A percentile compares a stretch with the other conserved stretches of the same genome.
Evolutionary conservation across 2,113 vertebrate genomes (phyloP).

Genomic region (Rallus limicola): DNA sequence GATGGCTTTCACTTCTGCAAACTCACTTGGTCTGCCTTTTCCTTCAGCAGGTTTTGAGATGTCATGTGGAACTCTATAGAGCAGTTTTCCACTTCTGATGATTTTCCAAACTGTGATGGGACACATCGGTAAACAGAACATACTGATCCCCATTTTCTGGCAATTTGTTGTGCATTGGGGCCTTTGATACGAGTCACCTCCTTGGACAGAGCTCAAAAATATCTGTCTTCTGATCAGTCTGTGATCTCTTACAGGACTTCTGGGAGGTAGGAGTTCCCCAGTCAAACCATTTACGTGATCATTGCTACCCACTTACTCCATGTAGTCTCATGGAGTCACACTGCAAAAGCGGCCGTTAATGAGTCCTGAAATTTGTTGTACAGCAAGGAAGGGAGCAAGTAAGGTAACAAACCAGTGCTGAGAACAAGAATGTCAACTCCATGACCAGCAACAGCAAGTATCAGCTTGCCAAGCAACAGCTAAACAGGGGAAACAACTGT

Average conservation of each 20-base stretch:
- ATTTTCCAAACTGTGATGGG: background rate
- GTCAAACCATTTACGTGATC: background rate
- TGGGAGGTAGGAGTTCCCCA: background rate
- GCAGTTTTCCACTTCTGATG: background rate
- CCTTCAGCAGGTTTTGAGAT: background rate
- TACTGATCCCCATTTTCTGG: background rate
- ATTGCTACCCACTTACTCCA: background rate
- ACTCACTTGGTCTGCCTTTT: background rate
- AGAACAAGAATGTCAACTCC: background rate
- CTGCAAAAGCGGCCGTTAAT: background rate
- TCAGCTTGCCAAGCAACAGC: background rate
- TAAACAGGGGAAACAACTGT: background rate
- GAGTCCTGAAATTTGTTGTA: background rate
- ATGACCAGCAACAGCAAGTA: background rate
- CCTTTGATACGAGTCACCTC: background rate
- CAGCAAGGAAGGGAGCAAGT: background rate
- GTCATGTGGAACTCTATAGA: background rate
- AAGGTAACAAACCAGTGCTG: background rate
- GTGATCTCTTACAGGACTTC: background rate
- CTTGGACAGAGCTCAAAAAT: rapidly evolving
- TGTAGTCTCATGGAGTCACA: background rate
- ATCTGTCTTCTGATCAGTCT: background rate
- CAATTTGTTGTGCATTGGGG: background rate
- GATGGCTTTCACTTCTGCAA: background rate
- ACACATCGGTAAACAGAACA: background rate